Conservation (phyloP, 2,888 invertebrate species). For the Orthosia incerta region DNA sequence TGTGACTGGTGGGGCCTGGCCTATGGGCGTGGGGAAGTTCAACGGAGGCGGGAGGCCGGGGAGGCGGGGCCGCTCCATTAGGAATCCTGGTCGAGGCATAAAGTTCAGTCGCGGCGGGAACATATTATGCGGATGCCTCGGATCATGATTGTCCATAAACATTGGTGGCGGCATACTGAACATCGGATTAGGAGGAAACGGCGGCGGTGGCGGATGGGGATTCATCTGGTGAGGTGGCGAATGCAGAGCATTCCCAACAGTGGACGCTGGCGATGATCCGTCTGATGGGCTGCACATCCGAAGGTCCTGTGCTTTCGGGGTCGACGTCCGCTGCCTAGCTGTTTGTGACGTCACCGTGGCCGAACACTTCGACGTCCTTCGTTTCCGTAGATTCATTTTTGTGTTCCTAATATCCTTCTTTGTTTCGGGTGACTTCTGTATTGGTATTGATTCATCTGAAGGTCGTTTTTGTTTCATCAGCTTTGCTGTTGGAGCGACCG, state of each 20-base stretch:
- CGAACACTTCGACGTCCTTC: slow-evolving; percentile 85
- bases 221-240: slow-evolving; percentile 85
- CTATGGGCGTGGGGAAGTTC: slow-evolving; percentile 82
- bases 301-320: slow-evolving; percentile 88
- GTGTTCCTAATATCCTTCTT: slow-evolving; percentile 83
- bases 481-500: slow-evolving; percentile 93
- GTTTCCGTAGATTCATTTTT: slow-evolving; percentile 88
- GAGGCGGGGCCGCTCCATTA: slow-evolving; percentile 85
- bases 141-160: slow-evolving; percentile 82
- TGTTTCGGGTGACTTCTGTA: slow-evolving; percentile 85
- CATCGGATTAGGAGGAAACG: slow-evolving; percentile 82
- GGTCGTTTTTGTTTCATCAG: slow-evolving; percentile 89
- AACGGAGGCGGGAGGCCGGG: slow-evolving; percentile 77
- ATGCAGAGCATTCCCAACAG: slow-evolving; percentile 79
- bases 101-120: slow-evolving; percentile 85
- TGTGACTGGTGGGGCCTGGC: slow-evolving; percentile 94
- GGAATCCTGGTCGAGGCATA: slow-evolving; percentile 84
- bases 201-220: slow-evolving; percentile 76
- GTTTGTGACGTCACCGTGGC: slow-evolving; percentile 87
- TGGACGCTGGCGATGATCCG: slow-evolving; percentile 83
- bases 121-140: slow-evolving; percentile 83
- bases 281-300: slow-evolving; percentile 86
- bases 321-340: slow-evolving; percentile 78
- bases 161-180: slow-evolving; percentile 86
- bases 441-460: slow-evolving; percentile 79